These are phyloP conservation scores for Diplosoma virens DNA, from an alignment of 23 tunicate species.

Conservation along the genomic window DNA sequence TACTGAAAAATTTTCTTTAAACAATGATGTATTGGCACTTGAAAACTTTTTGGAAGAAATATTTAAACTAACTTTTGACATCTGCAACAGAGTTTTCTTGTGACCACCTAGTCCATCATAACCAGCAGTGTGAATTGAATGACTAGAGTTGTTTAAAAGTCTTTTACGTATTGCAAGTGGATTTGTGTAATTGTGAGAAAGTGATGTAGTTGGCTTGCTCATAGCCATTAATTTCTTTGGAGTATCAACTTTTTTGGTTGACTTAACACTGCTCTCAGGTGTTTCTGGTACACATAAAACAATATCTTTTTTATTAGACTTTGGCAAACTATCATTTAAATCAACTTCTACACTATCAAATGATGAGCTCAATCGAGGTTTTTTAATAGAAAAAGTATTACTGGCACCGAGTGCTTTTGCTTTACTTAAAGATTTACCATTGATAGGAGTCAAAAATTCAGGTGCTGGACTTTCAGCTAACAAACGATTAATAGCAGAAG, in stretches of 20 bases:
- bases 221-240: too few species aligned
- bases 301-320: neutral
- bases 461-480: constrained; percentile 93
- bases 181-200: neutral
- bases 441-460: constrained; percentile 55
- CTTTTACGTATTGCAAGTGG: constrained; percentile 1
- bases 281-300: neutral
- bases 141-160: neutral
- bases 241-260: too few species aligned
- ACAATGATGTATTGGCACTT: constrained; percentile 37
- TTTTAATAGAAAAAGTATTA: constrained; percentile 38
- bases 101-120: constrained; percentile 54
- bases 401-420: neutral
- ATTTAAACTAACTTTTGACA: neutral
- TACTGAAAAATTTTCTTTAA: constrained; percentile 19
- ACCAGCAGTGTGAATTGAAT: neutral
- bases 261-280: too few species aligned
- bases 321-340: constrained; percentile 4
- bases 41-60: constrained; percentile 34
- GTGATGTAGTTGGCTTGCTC: too few species aligned
- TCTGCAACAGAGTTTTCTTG: neutral
- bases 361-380: constrained; percentile 46
- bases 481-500: constrained; percentile 73
- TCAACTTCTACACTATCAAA: constrained; percentile 5
- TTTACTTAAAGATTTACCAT: neutral